Evolutionary conservation across 2,113 vertebrate genomes (phyloP).

Genomic region (Syrrhaptes paradoxus): DNA sequence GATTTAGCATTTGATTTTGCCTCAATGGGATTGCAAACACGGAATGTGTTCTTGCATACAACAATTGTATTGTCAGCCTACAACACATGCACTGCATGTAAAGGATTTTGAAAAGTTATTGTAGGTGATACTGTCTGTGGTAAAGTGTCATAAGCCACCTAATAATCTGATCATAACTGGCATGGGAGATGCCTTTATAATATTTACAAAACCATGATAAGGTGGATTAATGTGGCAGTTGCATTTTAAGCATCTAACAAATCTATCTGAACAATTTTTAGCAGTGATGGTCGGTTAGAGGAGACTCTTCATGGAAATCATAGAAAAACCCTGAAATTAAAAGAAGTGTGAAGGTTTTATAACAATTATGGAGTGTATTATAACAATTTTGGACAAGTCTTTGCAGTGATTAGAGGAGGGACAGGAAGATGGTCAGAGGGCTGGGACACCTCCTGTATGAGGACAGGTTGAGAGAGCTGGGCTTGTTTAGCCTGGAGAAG

Average conservation of each 20-base stretch:
- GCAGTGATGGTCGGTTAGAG: background rate
- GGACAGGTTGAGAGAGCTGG: too few relatives aligned
- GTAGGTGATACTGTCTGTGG: background rate
- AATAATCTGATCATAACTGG: constrained; percentile 7
- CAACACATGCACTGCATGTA: background rate
- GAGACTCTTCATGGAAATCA: background rate
- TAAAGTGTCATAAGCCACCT: background rate
- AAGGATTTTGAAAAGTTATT: constrained; percentile 17
- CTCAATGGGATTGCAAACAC: background rate
- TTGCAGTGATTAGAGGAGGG: background rate
- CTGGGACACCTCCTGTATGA: too few relatives aligned
- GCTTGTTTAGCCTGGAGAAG: too few relatives aligned
- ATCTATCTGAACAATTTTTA: background rate
- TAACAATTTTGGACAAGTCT: background rate
- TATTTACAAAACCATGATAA: background rate
- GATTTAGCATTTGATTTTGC: constrained; percentile 6
- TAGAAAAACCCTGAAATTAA: background rate
- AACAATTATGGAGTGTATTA: background rate
- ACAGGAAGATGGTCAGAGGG: too few relatives aligned
- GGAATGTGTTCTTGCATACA: background rate
- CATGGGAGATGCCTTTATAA: background rate
- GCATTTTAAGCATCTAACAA: constrained; percentile 3
- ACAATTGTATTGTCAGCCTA: background rate
- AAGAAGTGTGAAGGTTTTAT: background rate
- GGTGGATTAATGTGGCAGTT: background rate